Percentiles rank a stretch among this genome's conserved stretches.
Conservation (phyloP, 2,797 vertebrate genomes). For the Bovichtus diacanthus region DNA sequence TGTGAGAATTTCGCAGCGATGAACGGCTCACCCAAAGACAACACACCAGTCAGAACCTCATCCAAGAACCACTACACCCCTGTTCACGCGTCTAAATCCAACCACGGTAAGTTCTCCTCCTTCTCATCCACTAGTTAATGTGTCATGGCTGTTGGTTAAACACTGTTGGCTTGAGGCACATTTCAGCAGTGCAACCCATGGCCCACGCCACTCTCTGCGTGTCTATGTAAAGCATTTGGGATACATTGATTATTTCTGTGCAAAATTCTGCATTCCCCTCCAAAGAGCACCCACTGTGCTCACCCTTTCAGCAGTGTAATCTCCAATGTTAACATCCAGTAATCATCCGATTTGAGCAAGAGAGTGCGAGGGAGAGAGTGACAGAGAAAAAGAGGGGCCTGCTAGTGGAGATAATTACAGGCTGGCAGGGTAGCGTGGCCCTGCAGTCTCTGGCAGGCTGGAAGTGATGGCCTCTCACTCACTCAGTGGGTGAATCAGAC, state of each 20-base stretch:
- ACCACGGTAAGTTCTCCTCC: conserved; percentile 86
- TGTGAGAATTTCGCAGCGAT: conserved; percentile 97
- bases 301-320: conserved; percentile 73
- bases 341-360: conserved; percentile 78
- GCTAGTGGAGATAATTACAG: conserved; percentile 73
- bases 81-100: conserved; percentile 93
- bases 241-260: conserved; percentile 16
- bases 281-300: conserved; percentile 42
- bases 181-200: conserved; percentile 13
- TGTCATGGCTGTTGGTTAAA: conserved; percentile 15
- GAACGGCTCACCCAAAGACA: conserved; percentile 96
- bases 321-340: conserved; percentile 72
- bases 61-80: conserved; percentile 99
- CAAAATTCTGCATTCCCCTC: conserved; percentile 24
- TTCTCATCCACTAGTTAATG: not conserved
- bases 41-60: conserved; percentile 92
- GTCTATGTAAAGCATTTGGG: not conserved
- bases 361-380: conserved; percentile 41
- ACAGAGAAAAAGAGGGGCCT: conserved; percentile 44
- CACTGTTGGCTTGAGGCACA: conserved; percentile 8
- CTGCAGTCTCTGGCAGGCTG: conserved; percentile 67
- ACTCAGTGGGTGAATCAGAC: conserved; percentile 57
- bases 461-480: conserved; percentile 68
- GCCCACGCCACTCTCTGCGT: not conserved
- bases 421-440: conserved; percentile 55